Evolutionary conservation across 2,888 invertebrate genomes (phyloP).

Genomic region (Geotrupes spiniger): DNA sequence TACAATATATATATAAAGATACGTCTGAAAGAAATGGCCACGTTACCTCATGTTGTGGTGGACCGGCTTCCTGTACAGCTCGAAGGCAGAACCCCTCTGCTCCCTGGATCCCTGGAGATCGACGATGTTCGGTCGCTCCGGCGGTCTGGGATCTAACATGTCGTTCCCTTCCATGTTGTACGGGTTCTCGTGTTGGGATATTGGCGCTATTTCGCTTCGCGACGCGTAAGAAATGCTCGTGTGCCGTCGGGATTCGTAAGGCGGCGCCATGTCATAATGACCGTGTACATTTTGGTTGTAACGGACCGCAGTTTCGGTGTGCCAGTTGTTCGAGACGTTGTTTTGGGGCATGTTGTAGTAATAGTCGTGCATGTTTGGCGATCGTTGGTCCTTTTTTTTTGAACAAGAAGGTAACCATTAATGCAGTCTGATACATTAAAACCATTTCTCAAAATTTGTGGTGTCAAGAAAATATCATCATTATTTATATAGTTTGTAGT

Average conservation of each 20-base stretch:
- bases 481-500: too few relatives aligned
- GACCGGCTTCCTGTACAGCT: conserved; percentile 87
- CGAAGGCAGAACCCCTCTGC: conserved; percentile 92
- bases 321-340: conserved; percentile 31
- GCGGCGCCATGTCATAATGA: conserved; percentile 47
- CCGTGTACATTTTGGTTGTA: conserved; percentile 43
- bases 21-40: too few relatives aligned
- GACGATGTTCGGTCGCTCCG: conserved; percentile 45
- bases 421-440: not conserved
- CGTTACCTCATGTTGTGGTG: conserved; percentile 77
- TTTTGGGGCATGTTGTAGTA: conserved; percentile 40
- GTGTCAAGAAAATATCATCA: not conserved
- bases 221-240: conserved; percentile 49
- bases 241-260: conserved; percentile 46
- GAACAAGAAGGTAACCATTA: not conserved
- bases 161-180: conserved; percentile 38
- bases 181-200: conserved; percentile 33
- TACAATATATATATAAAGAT: conserved; percentile 27
- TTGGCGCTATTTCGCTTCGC: conserved; percentile 47
- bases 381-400: conserved; percentile 43
- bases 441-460: not conserved
- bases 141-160: conserved; percentile 37
- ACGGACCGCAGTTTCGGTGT: conserved; percentile 39
- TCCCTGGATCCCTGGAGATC: conserved; percentile 83
- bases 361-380: conserved; percentile 35